Evolutionary conservation across 2,797 vertebrate species (phyloP).

Genomic region (Mormyrus proboscirostris): DNA sequence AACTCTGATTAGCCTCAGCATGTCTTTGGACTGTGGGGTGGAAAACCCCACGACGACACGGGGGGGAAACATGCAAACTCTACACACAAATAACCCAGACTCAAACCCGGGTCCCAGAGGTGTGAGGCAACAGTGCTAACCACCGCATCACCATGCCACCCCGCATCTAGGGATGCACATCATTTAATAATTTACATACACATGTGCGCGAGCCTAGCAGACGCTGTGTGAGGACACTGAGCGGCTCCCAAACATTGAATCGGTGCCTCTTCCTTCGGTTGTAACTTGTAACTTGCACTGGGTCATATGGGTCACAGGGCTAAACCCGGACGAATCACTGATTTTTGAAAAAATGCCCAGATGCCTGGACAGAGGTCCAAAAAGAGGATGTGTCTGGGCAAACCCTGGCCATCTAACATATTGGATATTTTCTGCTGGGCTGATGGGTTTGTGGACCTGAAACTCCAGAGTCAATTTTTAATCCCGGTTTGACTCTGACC

Average conservation of each 20-base stretch:
- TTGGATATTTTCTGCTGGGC: neutral
- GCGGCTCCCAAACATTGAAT: neutral
- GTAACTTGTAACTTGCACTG: neutral
- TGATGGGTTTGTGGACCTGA: neutral
- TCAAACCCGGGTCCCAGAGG: too few species aligned
- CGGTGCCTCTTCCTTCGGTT: neutral
- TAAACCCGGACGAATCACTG: neutral
- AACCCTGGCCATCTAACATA: neutral
- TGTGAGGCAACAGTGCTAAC: too few species aligned
- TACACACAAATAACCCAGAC: too few species aligned
- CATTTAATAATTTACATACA: too few species aligned
- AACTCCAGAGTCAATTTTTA: neutral
- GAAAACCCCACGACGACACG: too few species aligned
- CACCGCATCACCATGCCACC: too few species aligned
- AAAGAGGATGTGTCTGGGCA: neutral
- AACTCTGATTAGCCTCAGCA: too few species aligned
- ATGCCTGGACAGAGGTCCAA: neutral
- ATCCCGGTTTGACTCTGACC: neutral
- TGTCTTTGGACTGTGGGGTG: too few species aligned
- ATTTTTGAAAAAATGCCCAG: neutral
- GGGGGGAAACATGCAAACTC: too few species aligned
- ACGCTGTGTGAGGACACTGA: neutral
- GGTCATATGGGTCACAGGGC: neutral
- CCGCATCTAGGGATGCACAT: too few species aligned
- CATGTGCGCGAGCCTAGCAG: neutral